phyloP scores from a whole-genome alignment of 37 sponge, comb jelly and placozoan genomes.

The Tethya wilhelma region DNA sequence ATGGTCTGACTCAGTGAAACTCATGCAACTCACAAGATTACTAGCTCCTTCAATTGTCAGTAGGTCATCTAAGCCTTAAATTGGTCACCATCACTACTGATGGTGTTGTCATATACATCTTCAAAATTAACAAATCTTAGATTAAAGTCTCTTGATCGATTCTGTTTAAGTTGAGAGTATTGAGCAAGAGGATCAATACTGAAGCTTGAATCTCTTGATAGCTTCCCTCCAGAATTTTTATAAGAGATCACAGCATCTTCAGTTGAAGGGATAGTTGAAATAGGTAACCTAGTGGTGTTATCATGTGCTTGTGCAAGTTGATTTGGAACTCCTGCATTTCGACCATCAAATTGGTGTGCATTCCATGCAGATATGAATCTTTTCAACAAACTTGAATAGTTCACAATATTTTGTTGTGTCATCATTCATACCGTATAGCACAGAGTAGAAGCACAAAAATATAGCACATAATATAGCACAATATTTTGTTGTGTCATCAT shows the following conservation, averaged over 20 bases:
- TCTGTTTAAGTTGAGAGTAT: not conserved
- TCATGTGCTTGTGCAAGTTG: not conserved
- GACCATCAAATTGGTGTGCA: conserved; percentile 30
- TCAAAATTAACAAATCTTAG: conserved; percentile 10
- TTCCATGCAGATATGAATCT: conserved; percentile 69
- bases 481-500: too few relatives aligned
- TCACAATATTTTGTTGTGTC: conserved; percentile 35
- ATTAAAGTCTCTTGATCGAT: conserved; percentile 26
- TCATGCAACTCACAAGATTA: too few relatives aligned
- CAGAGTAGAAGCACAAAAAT: too few relatives aligned
- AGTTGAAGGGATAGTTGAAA: not conserved
- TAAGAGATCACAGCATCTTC: not conserved
- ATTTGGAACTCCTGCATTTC: conserved; percentile 3
- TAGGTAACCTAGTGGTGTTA: not conserved
- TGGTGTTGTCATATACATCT: conserved; percentile 15
- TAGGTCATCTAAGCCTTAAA: conserved; percentile 7
- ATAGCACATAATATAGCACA: too few relatives aligned
- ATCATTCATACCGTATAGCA: too few relatives aligned
- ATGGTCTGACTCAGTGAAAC: too few relatives aligned
- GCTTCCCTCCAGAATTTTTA: not conserved
- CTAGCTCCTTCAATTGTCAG: too few relatives aligned
- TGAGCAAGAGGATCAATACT: conserved; percentile 28
- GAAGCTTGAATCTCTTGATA: conserved; percentile 8
- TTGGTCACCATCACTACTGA: conserved; percentile 6
- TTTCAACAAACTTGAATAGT: conserved; percentile 38